Percentiles rank a stretch among this genome's conserved stretches.
Conservation (phyloP, 2,797 vertebrate species). For the Galagoides demidoff region DNA sequence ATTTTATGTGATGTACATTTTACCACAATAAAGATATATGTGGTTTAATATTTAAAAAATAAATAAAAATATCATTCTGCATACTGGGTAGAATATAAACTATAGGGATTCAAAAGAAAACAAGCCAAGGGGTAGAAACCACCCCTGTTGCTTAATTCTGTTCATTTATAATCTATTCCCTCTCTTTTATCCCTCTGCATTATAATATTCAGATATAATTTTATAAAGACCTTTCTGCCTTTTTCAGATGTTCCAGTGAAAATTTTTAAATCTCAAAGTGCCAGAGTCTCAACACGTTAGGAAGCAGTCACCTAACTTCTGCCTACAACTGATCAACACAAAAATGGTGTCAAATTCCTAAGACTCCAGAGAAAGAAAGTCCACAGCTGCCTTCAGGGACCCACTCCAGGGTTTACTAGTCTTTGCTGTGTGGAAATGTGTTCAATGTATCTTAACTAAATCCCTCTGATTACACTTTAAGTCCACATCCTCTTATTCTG, state of each 20-base stretch:
- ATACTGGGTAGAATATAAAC: not conserved
- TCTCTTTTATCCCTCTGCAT: conserved; percentile 31
- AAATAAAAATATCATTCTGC: conserved; percentile 18
- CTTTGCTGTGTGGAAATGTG: conserved; percentile 48
- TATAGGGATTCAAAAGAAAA: not conserved
- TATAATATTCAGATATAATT: conserved; percentile 41
- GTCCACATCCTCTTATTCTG: conserved; percentile 52
- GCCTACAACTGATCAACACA: conserved; percentile 53
- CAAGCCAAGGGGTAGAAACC: not conserved
- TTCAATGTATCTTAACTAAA: conserved; percentile 64
- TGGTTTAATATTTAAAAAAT: conserved; percentile 10
- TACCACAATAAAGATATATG: conserved; percentile 25
- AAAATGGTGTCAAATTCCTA: conserved; percentile 61
- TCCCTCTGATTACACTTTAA: conserved; percentile 72
- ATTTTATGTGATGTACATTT: not conserved
- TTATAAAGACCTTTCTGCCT: conserved; percentile 40
- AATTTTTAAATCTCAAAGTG: conserved; percentile 30
- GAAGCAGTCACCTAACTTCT: conserved; percentile 62
- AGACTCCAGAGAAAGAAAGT: conserved; percentile 40
- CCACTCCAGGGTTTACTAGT: conserved; percentile 29
- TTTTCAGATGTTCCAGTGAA: conserved; percentile 37
- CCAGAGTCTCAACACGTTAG: conserved; percentile 47
- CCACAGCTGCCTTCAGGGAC: conserved; percentile 65
- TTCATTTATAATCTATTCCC: not conserved
- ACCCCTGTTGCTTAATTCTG: not conserved